Evolutionary conservation across 2,113 vertebrate species (phyloP), one percentile per base, ranked within the genome.

Genomic region (Scortum barcoo): DNA sequence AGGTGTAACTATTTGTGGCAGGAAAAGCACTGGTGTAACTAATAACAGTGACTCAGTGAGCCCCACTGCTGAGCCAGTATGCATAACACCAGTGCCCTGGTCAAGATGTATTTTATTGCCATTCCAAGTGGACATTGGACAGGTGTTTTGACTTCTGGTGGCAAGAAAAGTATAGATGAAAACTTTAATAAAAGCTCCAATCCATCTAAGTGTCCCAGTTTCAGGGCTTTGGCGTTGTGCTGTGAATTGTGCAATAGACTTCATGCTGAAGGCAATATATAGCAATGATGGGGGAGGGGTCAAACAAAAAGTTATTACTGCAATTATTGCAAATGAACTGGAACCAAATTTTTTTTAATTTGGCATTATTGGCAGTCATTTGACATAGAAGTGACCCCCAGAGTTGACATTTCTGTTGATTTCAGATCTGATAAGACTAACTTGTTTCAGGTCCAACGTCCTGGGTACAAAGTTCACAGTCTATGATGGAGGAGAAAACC

Each of bases 401-500:
- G 22, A 14, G 2, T 8, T 8, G 44, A 19, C 28, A 48, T 74
- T 75, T 38, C 36, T 5, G 19, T 22, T 13, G 14, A 58, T 69
- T 17, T 66, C 5, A 14, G 28, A 61, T 61, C 6, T 72, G 5
- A 84, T 36, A 9, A 28, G 22, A 46, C 58, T 9, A 2, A 3
- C 86, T 44, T 80, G 22, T 75, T 84, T 82, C 81, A 97, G 96
- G 86, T 97, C 96, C 72, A 97, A 97, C 69, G 84, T 96, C 65
- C 90, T 97, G 68, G 96, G 97, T 13, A 98, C 97, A 56, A 97
- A 95, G 81, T 98, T 97, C 84, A 96, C 95, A 1, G 96, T 97
- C 36, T 98, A 95, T 28, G 91, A 97, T 76, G 95, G 94, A 2
- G 97, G 97, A 1, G 94, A 95, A 77, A 98, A 96, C 90, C 96